Evolutionary conservation across 2,113 vertebrate genomes (phyloP).

Genomic region (Eulemur macaco): DNA sequence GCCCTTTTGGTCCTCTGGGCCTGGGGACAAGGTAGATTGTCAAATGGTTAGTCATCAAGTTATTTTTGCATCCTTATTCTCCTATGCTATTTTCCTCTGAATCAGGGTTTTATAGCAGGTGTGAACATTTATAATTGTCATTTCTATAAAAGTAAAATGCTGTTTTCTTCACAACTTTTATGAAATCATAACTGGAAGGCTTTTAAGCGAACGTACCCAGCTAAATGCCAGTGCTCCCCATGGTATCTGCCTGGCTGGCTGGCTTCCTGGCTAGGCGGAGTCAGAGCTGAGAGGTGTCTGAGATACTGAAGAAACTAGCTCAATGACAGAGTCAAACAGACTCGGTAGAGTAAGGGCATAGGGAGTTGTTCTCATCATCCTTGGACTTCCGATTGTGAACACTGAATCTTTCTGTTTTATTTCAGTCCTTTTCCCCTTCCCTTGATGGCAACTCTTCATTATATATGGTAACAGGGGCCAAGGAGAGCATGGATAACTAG

Average conservation of each 20-base stretch:
- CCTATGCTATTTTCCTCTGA: conserved; percentile 13
- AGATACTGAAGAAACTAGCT: neutral
- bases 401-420: neutral
- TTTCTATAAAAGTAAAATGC: conserved; percentile 46
- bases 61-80: conserved; percentile 47
- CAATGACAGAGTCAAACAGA: no score
- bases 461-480: neutral
- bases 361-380: neutral
- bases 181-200: neutral
- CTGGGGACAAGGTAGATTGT: neutral
- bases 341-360: neutral
- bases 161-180: conserved; percentile 24
- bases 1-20: neutral
- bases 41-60: conserved; percentile 37
- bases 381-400: neutral
- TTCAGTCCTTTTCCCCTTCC: neutral
- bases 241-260: neutral
- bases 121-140: conserved; percentile 31
- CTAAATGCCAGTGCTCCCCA: neutral
- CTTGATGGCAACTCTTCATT: neutral
- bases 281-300: neutral
- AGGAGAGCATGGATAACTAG: neutral
- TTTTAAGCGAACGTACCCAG: neutral
- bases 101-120: conserved; percentile 10
- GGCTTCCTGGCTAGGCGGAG: neutral